Percentiles rank a stretch among this genome's conserved stretches.
Evolutionary conservation across 2,888 invertebrate genomes (phyloP).

Genomic region (Tryphoninae sp.): DNA sequence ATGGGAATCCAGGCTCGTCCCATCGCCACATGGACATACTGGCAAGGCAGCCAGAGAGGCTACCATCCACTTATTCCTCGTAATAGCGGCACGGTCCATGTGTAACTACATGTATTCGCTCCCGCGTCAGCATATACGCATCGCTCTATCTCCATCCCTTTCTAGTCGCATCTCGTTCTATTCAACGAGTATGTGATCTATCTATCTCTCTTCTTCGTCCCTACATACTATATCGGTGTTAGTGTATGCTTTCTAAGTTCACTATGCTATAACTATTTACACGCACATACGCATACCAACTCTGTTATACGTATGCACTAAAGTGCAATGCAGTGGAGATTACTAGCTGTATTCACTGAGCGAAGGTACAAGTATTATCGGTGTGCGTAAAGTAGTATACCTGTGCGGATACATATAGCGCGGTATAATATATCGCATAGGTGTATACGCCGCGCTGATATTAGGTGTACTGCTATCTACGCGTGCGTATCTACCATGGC

Average conservation of each 20-base stretch:
- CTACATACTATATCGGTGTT: background rate
- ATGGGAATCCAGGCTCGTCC: conserved; percentile 41
- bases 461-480: conserved; percentile 49
- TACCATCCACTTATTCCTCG: conserved; percentile 64
- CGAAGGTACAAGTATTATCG: conserved; percentile 45
- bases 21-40: conserved; percentile 29
- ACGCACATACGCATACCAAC: background rate
- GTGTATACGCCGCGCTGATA: conserved; percentile 26
- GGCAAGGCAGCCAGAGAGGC: conserved; percentile 43
- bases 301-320: conserved; percentile 7
- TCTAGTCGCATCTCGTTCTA: conserved; percentile 11
- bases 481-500: conserved; percentile 42
- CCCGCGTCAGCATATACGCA: conserved; percentile 37
- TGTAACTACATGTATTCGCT: conserved; percentile 59
- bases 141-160: conserved; percentile 32
- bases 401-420: conserved; percentile 6
- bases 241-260: background rate
- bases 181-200: conserved; percentile 6
- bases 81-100: conserved; percentile 61
- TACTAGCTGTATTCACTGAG: conserved; percentile 47
- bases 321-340: conserved; percentile 50
- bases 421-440: conserved; percentile 24
- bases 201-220: conserved; percentile 5
- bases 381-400: conserved; percentile 40
- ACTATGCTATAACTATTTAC: conserved; percentile 5